A percentile compares a stretch with the other conserved stretches of the same genome.
Evolutionary conservation across 2,797 vertebrate genomes (phyloP).

Genomic region (Smutsia gigantea): DNA sequence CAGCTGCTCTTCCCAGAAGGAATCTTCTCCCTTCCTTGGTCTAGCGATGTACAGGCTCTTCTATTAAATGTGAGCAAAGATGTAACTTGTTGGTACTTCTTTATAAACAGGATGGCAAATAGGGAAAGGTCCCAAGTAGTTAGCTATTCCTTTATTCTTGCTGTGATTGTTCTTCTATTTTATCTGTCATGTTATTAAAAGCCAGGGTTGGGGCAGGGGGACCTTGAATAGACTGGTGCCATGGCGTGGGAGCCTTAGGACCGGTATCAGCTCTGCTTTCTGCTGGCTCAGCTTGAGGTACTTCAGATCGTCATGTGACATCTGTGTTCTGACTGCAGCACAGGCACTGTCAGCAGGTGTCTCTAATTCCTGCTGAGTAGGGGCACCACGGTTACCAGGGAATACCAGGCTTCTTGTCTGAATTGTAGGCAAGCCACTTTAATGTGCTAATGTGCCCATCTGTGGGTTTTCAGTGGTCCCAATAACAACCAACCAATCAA

Average conservation of each 20-base stretch:
- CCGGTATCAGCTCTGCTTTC: not conserved
- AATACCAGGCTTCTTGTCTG: not conserved
- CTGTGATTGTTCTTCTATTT: not conserved
- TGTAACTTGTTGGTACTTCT: not conserved
- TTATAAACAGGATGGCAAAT: not conserved
- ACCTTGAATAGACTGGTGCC: not conserved
- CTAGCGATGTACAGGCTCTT: not conserved
- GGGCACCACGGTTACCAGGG: not conserved
- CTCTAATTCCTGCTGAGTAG: not conserved
- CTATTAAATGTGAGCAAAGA: not conserved
- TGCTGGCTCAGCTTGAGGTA: slow-evolving; percentile 33
- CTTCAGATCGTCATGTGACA: not conserved
- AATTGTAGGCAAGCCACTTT: not conserved
- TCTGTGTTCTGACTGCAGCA: not conserved
- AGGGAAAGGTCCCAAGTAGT: not conserved
- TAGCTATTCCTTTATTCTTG: not conserved
- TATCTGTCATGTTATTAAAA: not conserved
- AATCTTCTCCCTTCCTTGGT: not conserved
- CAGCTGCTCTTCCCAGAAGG: not conserved
- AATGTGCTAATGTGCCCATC: too few relatives aligned
- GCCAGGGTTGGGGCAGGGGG: not conserved
- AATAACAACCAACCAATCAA: not conserved
- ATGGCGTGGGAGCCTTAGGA: not conserved
- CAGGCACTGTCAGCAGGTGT: not conserved
- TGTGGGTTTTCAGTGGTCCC: not conserved